Evolutionary conservation across 1,140 invertebrate species (phyloP).

Genomic region (Drosophila kohkoa): DNA sequence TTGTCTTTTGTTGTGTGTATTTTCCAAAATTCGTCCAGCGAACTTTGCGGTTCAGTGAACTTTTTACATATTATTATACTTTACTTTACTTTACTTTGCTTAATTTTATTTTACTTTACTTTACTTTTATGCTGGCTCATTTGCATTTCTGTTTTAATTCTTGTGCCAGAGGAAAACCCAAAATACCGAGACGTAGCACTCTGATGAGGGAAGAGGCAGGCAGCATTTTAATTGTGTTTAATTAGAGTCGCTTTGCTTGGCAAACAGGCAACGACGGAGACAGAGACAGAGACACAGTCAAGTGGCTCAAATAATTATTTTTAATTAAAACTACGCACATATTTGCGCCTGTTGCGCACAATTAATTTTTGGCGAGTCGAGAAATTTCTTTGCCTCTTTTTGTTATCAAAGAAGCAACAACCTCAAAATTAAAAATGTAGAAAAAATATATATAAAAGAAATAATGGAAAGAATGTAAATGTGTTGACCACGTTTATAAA

Average conservation of each 20-base stretch:
- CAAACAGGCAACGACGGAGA: constrained; percentile 6
- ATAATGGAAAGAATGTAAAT: constrained; percentile 10
- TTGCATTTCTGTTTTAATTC: constrained; percentile 59
- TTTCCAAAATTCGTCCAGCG: constrained; percentile 42
- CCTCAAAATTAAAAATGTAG: constrained; percentile 30
- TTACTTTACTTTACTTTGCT: constrained; percentile 6
- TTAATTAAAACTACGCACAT: constrained; percentile 66
- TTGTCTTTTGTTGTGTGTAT: constrained; percentile 16
- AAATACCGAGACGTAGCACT: not conserved
- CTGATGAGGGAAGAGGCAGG: constrained; percentile 7
- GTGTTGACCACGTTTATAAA: constrained; percentile 6
- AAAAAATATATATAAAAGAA: constrained; percentile 1
- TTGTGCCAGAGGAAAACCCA: constrained; percentile 34
- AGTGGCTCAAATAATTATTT: constrained; percentile 64
- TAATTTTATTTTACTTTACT: constrained; percentile 18
- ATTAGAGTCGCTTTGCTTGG: constrained; percentile 65
- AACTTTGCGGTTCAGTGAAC: constrained; percentile 69
- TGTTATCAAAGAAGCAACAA: constrained; percentile 46
- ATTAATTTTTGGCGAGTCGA: constrained; percentile 51
- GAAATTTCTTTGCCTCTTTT: constrained; percentile 18
- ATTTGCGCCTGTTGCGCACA: constrained; percentile 62
- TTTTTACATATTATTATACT: constrained; percentile 26
- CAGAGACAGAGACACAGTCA: not conserved
- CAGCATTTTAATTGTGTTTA: constrained; percentile 75
- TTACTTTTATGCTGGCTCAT: constrained; percentile 66